Conservation (phyloP, 2,797 vertebrate species). For the Cyprinodon diabolis region DNA sequence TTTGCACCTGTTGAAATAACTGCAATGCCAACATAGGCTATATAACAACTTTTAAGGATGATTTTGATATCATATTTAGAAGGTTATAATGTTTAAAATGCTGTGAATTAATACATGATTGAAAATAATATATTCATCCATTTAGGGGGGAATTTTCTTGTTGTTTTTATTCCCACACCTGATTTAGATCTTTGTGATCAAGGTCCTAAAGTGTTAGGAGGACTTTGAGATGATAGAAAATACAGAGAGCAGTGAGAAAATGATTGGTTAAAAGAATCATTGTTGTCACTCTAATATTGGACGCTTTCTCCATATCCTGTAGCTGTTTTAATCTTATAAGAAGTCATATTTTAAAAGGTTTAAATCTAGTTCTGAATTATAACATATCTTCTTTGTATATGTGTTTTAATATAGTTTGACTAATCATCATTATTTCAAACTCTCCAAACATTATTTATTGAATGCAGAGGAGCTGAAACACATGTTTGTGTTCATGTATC, state of each 20-base stretch:
- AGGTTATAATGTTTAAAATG: neutral
- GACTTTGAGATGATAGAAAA: neutral
- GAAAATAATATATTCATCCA: neutral
- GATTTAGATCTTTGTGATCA: neutral
- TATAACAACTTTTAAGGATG: no score
- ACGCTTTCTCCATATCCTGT: neutral
- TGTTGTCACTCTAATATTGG: neutral
- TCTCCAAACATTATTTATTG: neutral
- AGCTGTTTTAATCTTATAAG: neutral
- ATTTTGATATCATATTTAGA: neutral
- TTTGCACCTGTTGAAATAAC: no score
- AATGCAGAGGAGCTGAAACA: constrained; percentile 3
- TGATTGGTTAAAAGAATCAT: neutral
- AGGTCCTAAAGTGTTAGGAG: neutral
- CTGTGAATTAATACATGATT: neutral
- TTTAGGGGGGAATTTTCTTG: neutral
- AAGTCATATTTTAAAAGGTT: neutral
- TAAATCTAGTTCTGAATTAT: neutral
- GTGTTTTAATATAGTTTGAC: neutral
- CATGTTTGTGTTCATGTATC: constrained; percentile 36
- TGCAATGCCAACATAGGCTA: no score
- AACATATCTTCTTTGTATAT: neutral
- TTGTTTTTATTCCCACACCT: neutral
- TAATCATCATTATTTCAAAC: neutral
- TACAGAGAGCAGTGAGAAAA: neutral